A percentile compares a stretch with the other conserved stretches of the same genome.
Evolutionary conservation across 2,113 vertebrate species (phyloP).

Genomic region (rat (Rattus norvegicus)): GRCr8 NC_086026.1:27692001-27692500

Average conservation of each 20-base stretch:
- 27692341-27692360: not conserved
- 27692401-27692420: conserved; percentile 12
- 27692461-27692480: conserved; percentile 82
- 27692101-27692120: not conserved
- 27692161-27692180: not conserved
- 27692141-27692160: not conserved
- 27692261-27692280: not conserved
- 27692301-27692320: not conserved
- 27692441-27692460: conserved; percentile 88
- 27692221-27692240: not conserved
- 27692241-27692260: not conserved
- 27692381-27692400: conserved; percentile 51
- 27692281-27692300: not conserved
- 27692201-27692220: not conserved
- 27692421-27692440: conserved; percentile 55
- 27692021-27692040: no score
- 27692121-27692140: not conserved
- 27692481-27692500: conserved; percentile 61
- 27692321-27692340: not conserved
- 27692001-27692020: not conserved
- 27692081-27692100: not conserved
- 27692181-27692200: not conserved
- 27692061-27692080: not conserved
- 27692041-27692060: no score
- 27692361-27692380: conserved; percentile 44